These are phyloP conservation scores for Hephaestus fuliginosus DNA, from an alignment of 2,797 vertebrate species.

Conservation along the genomic window DNA sequence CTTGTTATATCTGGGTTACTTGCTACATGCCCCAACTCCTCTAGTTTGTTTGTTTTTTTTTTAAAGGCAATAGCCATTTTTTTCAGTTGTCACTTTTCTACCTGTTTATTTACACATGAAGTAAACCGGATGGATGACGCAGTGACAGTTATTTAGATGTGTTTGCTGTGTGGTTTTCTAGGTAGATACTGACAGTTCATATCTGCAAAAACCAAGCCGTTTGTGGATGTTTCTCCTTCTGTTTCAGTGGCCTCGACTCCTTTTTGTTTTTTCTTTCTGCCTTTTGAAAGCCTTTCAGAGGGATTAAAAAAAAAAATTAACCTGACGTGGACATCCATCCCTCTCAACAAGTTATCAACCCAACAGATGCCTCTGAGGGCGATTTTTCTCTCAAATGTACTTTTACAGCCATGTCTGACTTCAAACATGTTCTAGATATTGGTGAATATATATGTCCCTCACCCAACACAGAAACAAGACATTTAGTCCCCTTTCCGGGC, in stretches of 20 bases:
- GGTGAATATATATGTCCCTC: slow-evolving; percentile 31
- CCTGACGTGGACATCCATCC: slow-evolving; percentile 38
- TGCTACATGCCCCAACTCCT: slow-evolving; percentile 63
- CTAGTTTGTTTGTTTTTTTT: slow-evolving; percentile 12
- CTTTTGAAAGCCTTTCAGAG: slow-evolving; percentile 61
- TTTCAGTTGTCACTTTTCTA: slow-evolving; percentile 63
- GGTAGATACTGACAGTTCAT: slow-evolving; percentile 60
- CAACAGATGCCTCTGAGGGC: slow-evolving; percentile 65
- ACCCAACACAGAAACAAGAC: slow-evolving; percentile 45
- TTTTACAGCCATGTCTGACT: slow-evolving; percentile 59
- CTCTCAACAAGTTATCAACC: slow-evolving; percentile 41
- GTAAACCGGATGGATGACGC: slow-evolving; percentile 59
- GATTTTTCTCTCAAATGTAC: slow-evolving; percentile 33
- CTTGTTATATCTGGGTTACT: slow-evolving; percentile 86
- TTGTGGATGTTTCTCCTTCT: slow-evolving; percentile 47
- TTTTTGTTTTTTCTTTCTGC: slow-evolving; percentile 56
- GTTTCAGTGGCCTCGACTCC: slow-evolving; percentile 51
- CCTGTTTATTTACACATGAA: slow-evolving; percentile 42
- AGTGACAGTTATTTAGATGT: slow-evolving; percentile 59
- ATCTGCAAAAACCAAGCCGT: slow-evolving; percentile 50
- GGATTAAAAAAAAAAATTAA: slow-evolving; percentile 34
- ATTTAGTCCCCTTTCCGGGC: slow-evolving; percentile 33
- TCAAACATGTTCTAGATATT: slow-evolving; percentile 36
- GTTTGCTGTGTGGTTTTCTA: slow-evolving; percentile 78
- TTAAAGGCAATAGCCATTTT: slow-evolving; percentile 31